phyloP scores from a whole-genome alignment of 2,888 invertebrate species.

The Aphelenchoides bicaudatus region DNA sequence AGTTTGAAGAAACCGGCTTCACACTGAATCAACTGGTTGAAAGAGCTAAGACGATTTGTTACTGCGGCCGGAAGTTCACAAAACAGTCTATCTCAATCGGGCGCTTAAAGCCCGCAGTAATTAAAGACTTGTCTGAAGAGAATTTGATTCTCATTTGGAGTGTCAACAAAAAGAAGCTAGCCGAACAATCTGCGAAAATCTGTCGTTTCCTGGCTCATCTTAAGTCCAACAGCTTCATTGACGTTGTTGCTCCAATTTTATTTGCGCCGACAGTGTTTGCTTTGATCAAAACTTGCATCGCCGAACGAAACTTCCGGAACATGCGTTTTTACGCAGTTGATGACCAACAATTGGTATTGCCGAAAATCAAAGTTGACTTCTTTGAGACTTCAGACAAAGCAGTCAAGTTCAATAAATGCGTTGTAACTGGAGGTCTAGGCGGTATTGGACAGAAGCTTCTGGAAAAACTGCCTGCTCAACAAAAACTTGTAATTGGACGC shows the following conservation, averaged over 20 bases:
- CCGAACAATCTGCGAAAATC: background rate
- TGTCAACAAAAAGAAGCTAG: background rate
- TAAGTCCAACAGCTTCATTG: background rate
- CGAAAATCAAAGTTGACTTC: too few relatives aligned
- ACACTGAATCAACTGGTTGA: background rate
- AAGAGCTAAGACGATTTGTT: background rate
- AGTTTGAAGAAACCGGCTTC: background rate
- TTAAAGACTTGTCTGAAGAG: too few relatives aligned
- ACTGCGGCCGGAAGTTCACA: background rate
- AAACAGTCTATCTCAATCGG: background rate
- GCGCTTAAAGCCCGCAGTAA: too few relatives aligned
- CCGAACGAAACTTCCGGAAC: background rate
- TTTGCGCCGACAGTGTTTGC: background rate
- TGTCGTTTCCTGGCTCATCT: background rate
- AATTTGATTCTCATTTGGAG: background rate
- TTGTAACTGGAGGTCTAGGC: background rate
- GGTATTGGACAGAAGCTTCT: conserved; percentile 9
- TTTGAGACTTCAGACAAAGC: too few relatives aligned
- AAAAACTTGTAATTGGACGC: conserved; percentile 3
- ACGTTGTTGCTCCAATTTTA: background rate
- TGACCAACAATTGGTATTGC: too few relatives aligned
- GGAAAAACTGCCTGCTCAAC: background rate
- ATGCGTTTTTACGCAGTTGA: background rate
- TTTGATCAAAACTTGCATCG: background rate
- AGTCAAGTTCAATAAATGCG: too few relatives aligned